Evolutionary conservation across 2,888 invertebrate species (phyloP).

Genomic region (Brachylomia viminalis): DNA sequence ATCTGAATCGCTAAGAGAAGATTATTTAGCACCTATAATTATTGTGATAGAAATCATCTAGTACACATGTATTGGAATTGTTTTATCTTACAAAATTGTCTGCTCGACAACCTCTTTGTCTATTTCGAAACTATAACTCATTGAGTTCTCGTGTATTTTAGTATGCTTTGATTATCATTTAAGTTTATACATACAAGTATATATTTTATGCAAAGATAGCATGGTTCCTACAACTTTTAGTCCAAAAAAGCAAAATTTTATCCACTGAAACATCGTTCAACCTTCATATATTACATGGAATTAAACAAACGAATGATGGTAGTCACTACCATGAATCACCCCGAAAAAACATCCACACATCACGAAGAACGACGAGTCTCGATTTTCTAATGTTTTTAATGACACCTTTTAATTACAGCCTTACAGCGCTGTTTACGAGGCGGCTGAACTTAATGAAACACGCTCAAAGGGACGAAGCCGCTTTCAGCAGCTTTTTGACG

Average conservation of each 20-base stretch:
- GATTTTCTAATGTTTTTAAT: constrained; percentile 39
- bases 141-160: background rate
- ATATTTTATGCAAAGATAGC: background rate
- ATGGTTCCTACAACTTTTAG: background rate
- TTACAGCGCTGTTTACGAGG: constrained; percentile 37
- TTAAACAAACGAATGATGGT: background rate
- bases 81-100: background rate
- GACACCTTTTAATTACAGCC: constrained; percentile 45
- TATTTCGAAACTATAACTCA: background rate
- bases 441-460: constrained; percentile 50
- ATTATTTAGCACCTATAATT: background rate
- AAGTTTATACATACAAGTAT: background rate
- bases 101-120: background rate
- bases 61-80: too few relatives aligned
- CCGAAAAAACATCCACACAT: background rate
- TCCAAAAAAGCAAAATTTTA: background rate
- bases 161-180: background rate
- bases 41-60: background rate
- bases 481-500: constrained; percentile 45
- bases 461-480: constrained; percentile 45
- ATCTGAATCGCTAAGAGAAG: background rate
- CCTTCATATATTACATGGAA: background rate
- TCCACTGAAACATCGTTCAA: background rate
- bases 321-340: background rate
- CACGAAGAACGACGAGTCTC: background rate